Evolutionary conservation across 2,888 invertebrate species (phyloP).

Genomic region (Idaea straminata): DNA sequence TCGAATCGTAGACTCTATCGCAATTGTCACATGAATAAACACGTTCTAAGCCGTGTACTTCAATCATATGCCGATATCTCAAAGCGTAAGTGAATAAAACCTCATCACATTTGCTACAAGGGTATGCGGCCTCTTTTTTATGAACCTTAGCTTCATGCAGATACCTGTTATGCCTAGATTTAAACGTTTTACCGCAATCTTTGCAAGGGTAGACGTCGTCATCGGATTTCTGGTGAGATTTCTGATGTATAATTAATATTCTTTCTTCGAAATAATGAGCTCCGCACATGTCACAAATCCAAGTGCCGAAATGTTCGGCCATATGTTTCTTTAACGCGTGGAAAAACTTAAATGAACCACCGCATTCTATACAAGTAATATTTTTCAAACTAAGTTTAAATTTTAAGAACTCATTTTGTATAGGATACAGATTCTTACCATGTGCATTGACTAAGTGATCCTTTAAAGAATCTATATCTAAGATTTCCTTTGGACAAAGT

Average conservation of each 20-base stretch:
- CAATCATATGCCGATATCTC: constrained; percentile 61
- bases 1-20: constrained; percentile 62
- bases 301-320: constrained; percentile 66
- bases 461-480: constrained; percentile 49
- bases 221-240: constrained; percentile 59
- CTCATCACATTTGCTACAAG: constrained; percentile 67
- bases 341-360: constrained; percentile 49
- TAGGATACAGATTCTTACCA: constrained; percentile 40
- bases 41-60: constrained; percentile 63
- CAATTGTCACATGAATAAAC: constrained; percentile 65
- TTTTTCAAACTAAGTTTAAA: constrained; percentile 51
- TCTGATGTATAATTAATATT: constrained; percentile 67
- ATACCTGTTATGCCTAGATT: constrained; percentile 61
- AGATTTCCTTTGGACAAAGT: constrained; percentile 48
- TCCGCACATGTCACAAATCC: constrained; percentile 65
- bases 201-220: constrained; percentile 73
- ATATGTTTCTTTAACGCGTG: constrained; percentile 66
- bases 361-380: constrained; percentile 54
- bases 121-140: constrained; percentile 64
- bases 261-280: constrained; percentile 70
- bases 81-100: constrained; percentile 61
- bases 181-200: constrained; percentile 68
- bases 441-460: constrained; percentile 48
- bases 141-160: constrained; percentile 64
- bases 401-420: constrained; percentile 55